Conservation (phyloP, 2,797 vertebrate genomes). For the Chloroceryle amazona region DNA sequence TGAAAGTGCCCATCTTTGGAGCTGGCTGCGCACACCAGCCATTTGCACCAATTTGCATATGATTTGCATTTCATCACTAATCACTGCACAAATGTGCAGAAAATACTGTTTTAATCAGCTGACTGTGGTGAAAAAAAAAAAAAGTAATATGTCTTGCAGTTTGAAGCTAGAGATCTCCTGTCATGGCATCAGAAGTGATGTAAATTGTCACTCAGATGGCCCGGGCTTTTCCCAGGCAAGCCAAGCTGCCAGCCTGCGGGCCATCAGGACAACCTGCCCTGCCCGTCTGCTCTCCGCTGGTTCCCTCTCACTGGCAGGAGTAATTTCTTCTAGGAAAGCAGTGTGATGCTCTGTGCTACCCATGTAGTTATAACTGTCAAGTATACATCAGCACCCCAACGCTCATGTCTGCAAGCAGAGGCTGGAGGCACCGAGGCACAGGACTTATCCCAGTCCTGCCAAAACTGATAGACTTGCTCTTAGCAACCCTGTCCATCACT, state of each 20-base stretch:
- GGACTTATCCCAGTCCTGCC: neutral
- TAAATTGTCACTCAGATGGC: neutral
- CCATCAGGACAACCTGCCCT: neutral
- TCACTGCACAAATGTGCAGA: neutral
- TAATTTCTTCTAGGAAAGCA: neutral
- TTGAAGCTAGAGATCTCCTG: neutral
- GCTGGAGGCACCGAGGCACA: neutral
- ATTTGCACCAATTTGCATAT: conserved; percentile 34
- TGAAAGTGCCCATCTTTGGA: neutral
- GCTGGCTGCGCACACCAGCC: neutral
- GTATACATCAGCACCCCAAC: neutral
- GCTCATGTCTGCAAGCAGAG: neutral
- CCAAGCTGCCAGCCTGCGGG: neutral
- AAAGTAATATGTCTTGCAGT: neutral
- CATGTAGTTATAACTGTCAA: neutral
- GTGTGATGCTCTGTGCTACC: neutral
- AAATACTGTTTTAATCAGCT: conserved; percentile 26
- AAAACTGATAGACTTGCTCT: neutral
- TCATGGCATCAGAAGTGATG: neutral
- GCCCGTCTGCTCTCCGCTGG: neutral
- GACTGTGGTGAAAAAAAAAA: conserved; percentile 43
- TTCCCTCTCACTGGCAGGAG: neutral
- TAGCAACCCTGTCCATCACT: neutral
- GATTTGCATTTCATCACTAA: conserved; percentile 47
- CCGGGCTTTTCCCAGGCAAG: neutral